Evolutionary conservation across 2,113 vertebrate species (phyloP).

Genomic region (Tympanuchus pallidicinctus): DNA sequence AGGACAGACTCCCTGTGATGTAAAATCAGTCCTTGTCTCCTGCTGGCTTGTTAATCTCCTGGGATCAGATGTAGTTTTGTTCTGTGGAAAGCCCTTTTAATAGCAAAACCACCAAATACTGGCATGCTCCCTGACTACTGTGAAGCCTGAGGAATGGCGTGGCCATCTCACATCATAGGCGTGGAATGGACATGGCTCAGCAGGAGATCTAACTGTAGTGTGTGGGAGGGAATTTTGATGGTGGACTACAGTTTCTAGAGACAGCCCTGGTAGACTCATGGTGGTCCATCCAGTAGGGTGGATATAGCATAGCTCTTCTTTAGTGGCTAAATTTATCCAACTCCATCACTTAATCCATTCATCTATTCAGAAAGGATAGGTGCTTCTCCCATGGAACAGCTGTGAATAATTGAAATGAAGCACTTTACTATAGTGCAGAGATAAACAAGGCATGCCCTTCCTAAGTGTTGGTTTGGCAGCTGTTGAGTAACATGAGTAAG

Average conservation of each 20-base stretch:
- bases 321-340: background rate
- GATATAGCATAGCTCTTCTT: background rate
- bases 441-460: background rate
- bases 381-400: background rate
- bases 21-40: background rate
- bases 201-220: background rate
- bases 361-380: background rate
- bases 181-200: fast-evolving
- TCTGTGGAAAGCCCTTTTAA: background rate
- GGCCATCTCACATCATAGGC: background rate
- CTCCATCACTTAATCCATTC: background rate
- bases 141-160: background rate
- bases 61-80: background rate
- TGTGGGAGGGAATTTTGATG: background rate
- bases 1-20: background rate
- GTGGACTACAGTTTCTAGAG: background rate
- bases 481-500: background rate
- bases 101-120: background rate
- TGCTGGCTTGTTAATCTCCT: background rate
- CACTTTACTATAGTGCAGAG: background rate
- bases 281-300: background rate
- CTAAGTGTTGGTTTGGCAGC: constrained; percentile 9
- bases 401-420: background rate
- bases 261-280: background rate
- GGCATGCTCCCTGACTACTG: fast-evolving